Conservation (phyloP, 2,888 invertebrate genomes). For the Nomada goodeniana region DNA sequence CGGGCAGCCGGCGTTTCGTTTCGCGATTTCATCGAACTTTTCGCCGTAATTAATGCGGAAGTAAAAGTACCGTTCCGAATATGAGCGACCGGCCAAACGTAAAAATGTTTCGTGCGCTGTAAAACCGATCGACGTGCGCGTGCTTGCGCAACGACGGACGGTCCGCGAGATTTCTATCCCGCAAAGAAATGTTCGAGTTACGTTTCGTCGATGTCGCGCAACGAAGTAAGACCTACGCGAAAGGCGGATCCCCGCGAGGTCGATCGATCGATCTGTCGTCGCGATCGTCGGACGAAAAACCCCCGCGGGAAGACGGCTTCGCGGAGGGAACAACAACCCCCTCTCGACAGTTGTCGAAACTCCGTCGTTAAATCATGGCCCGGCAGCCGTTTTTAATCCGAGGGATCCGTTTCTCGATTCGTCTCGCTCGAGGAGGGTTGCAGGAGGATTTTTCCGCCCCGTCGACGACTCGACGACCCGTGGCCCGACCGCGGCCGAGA, state of each 20-base stretch:
- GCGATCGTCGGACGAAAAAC: background rate
- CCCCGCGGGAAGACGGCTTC: background rate
- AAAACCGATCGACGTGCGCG: background rate
- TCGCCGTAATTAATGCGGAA: slow-evolving; percentile 44
- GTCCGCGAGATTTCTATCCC: background rate
- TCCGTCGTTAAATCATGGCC: slow-evolving; percentile 38
- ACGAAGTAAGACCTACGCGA: background rate
- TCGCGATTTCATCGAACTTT: slow-evolving; percentile 44
- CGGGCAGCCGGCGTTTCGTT: slow-evolving; percentile 9
- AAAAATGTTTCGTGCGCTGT: background rate
- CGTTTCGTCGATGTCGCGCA: background rate
- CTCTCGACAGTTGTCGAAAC: slow-evolving; percentile 34
- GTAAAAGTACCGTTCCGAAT: slow-evolving; percentile 38
- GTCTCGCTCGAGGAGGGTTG: background rate
- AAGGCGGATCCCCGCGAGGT: too few species aligned
- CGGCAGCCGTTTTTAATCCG: slow-evolving; percentile 43
- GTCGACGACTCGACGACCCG: slow-evolving; percentile 64
- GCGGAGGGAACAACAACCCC: slow-evolving; percentile 14
- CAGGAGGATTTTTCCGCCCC: slow-evolving; percentile 64
- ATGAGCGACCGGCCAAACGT: background rate
- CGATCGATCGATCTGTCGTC: background rate
- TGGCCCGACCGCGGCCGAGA: slow-evolving; percentile 62
- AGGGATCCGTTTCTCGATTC: slow-evolving; percentile 16
- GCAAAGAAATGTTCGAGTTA: too few species aligned
- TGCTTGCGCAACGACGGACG: background rate